Evolutionary conservation across 2,797 vertebrate species (phyloP).

Genomic region (Spondyliosoma cantharus): DNA sequence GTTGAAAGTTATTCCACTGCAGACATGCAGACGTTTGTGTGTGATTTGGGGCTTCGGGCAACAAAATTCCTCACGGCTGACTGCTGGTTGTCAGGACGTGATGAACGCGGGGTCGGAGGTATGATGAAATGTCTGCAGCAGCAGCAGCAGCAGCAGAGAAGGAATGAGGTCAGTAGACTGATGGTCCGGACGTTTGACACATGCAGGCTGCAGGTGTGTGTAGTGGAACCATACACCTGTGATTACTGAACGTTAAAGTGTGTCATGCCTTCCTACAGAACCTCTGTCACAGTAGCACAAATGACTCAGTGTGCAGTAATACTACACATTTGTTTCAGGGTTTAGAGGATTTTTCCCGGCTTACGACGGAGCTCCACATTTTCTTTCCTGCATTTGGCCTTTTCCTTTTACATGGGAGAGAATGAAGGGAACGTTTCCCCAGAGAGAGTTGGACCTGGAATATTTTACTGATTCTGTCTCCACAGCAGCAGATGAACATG

Average conservation of each 20-base stretch:
- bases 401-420: too few species aligned
- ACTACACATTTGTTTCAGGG: too few species aligned
- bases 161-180: not conserved
- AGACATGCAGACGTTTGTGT: not conserved
- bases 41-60: not conserved
- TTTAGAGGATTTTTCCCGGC: not conserved
- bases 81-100: not conserved
- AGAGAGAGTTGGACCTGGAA: too few species aligned
- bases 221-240: not conserved
- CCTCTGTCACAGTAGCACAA: too few species aligned
- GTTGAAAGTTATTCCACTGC: not conserved
- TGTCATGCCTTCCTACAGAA: not conserved
- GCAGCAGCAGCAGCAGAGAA: not conserved
- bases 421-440: too few species aligned
- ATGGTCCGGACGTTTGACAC: not conserved
- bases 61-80: not conserved
- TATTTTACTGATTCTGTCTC: too few species aligned
- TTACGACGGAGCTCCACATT: too few species aligned
- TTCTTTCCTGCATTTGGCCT: too few species aligned
- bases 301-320: too few species aligned
- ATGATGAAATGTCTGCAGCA: constrained; percentile 14
- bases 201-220: not conserved
- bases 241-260: not conserved
- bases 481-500: too few species aligned
- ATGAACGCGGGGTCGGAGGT: rapidly evolving